Conservation (phyloP, 2,797 vertebrate species). For the Sciurus vulgaris region DNA sequence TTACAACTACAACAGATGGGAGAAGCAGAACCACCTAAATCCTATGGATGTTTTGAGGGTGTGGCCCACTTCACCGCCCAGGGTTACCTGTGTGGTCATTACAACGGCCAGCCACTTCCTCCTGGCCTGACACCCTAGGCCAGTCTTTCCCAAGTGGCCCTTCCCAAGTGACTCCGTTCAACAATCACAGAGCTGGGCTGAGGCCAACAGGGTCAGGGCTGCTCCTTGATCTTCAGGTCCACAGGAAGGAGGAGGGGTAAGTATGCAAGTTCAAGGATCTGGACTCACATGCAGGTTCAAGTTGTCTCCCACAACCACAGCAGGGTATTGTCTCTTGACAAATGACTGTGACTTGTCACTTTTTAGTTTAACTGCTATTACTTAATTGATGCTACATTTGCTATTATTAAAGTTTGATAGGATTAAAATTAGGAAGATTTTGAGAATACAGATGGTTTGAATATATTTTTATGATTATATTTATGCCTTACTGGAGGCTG, state of each 20-base stretch:
- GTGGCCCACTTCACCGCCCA: neutral
- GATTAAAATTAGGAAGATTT: neutral
- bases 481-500: neutral
- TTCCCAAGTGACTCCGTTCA: neutral
- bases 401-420: neutral
- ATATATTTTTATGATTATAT: neutral
- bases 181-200: neutral
- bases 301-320: neutral
- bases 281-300: neutral
- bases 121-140: neutral
- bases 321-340: neutral
- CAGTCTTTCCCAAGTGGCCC: neutral
- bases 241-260: neutral
- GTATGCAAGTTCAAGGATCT: neutral
- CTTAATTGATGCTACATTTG: neutral
- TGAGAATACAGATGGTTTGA: neutral
- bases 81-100: neutral
- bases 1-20: neutral
- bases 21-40: neutral
- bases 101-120: neutral
- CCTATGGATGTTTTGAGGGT: neutral
- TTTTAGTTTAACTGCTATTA: constrained; percentile 17
- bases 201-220: fast-evolving
- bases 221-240: neutral
- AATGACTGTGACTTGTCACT: neutral